These are phyloP conservation scores for Meiosimyza platycephala DNA, from an alignment of 2,888 invertebrate genomes.

Conservation along the genomic window DNA sequence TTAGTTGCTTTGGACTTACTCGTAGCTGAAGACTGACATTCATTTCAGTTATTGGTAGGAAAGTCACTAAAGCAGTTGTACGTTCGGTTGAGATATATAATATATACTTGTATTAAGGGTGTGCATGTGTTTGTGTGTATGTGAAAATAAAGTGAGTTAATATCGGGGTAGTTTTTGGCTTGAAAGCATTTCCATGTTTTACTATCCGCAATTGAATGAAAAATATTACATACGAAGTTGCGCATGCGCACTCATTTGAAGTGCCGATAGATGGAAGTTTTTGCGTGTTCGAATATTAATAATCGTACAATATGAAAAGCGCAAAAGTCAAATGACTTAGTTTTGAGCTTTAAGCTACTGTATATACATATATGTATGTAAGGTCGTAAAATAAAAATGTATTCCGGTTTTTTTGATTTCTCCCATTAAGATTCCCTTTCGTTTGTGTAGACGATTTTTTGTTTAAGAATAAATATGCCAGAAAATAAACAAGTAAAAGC, in stretches of 20 bases:
- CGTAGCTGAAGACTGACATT: background rate
- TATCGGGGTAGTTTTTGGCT: too few relatives aligned
- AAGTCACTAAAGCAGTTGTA: conserved; percentile 37
- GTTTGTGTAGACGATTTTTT: background rate
- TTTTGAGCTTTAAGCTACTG: conserved; percentile 6
- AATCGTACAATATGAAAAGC: background rate
- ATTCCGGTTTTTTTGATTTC: background rate
- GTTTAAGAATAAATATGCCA: background rate
- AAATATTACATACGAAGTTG: conserved; percentile 5
- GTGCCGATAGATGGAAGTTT: background rate
- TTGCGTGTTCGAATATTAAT: background rate
- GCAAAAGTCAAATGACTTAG: too few relatives aligned
- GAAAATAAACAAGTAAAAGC: conserved; percentile 2
- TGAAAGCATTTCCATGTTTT: background rate
- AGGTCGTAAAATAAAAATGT: background rate
- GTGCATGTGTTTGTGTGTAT: conserved; percentile 10
- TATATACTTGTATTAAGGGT: background rate
- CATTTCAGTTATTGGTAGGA: conserved; percentile 50
- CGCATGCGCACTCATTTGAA: conserved; percentile 27
- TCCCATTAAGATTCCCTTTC: background rate
- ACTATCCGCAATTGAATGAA: background rate
- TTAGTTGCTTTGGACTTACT: background rate
- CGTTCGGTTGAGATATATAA: background rate
- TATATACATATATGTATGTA: background rate
- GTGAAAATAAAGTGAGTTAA: conserved; percentile 21